phyloP scores from a whole-genome alignment of 2,797 vertebrate genomes.

The Brotula barbata region DNA sequence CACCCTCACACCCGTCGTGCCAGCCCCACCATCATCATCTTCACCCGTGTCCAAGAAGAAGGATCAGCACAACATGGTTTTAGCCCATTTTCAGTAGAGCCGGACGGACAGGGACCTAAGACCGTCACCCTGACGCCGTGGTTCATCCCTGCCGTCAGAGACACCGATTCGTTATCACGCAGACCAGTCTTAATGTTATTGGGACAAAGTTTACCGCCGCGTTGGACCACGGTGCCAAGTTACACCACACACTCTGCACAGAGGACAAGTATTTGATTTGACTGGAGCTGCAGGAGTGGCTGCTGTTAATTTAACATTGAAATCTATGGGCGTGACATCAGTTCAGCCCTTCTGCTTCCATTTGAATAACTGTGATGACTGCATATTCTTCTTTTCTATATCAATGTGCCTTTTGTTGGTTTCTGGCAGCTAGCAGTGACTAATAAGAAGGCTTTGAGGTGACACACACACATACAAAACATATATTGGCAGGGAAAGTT shows the following conservation, averaged over 20 bases:
- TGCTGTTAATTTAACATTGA: slow-evolving; percentile 37
- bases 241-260: not conserved
- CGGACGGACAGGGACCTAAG: slow-evolving; percentile 6
- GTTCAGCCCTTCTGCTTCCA: slow-evolving; percentile 19
- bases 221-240: slow-evolving; percentile 3
- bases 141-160: slow-evolving; percentile 13
- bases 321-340: slow-evolving; percentile 29
- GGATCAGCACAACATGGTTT: slow-evolving; percentile 24
- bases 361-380: not conserved
- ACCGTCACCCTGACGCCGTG: not conserved
- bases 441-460: slow-evolving; percentile 9
- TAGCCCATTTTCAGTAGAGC: slow-evolving; percentile 65
- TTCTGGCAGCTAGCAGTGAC: slow-evolving; percentile 8
- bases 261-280: slow-evolving; percentile 1
- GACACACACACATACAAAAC: not conserved
- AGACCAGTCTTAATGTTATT: slow-evolving; percentile 34
- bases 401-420: slow-evolving; percentile 29
- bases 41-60: slow-evolving; percentile 47
- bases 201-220: slow-evolving; percentile 14
- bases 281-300: not conserved
- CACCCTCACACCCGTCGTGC: slow-evolving; percentile 66
- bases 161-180: slow-evolving; percentile 27
- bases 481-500: no score
- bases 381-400: slow-evolving; percentile 6
- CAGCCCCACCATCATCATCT: slow-evolving; percentile 36